Percentiles rank a stretch among this genome's conserved stretches.
Evolutionary conservation across 2,888 invertebrate species (phyloP).

Genomic region (Ligdia adustata): DNA sequence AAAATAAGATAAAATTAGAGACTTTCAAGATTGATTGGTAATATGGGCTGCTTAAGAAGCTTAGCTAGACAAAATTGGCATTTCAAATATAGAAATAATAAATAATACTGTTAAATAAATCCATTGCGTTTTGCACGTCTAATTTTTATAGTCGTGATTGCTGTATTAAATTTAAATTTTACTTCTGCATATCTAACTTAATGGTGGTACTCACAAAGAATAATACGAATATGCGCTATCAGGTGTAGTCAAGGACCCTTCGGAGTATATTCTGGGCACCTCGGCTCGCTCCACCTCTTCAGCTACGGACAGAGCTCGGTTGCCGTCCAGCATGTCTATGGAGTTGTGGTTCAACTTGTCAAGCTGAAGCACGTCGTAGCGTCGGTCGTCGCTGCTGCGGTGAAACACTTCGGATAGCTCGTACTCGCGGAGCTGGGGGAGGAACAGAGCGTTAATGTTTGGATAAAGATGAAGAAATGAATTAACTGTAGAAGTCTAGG

Average conservation of each 20-base stretch:
- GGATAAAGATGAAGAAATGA: too few species aligned
- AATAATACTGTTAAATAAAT: too few species aligned
- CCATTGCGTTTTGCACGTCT: too few species aligned
- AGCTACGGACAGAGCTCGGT: slow-evolving; percentile 89
- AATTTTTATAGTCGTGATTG: too few species aligned
- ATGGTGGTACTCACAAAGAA: slow-evolving; percentile 69
- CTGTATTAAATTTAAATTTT: too few species aligned
- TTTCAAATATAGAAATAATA: too few species aligned
- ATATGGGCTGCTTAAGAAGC: too few species aligned
- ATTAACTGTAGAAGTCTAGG: too few species aligned
- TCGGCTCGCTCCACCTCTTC: slow-evolving; percentile 92
- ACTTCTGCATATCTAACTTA: too few species aligned
- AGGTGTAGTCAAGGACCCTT: slow-evolving; percentile 73
- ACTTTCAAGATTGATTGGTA: too few species aligned
- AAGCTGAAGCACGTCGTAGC: slow-evolving; percentile 88
- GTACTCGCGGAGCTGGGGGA: slow-evolving; percentile 91
- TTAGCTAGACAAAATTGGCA: too few species aligned
- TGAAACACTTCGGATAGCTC: slow-evolving; percentile 94
- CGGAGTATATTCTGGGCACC: slow-evolving; percentile 82
- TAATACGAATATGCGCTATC: slow-evolving; percentile 76
- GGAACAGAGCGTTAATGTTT: neutral
- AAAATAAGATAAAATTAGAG: too few species aligned
- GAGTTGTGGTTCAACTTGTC: slow-evolving; percentile 83
- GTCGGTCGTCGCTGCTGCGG: slow-evolving; percentile 90
- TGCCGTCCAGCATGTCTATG: slow-evolving; percentile 87